Evolutionary conservation across 1,140 invertebrate species (phyloP).

Genomic region (Atta cephalotes): DNA sequence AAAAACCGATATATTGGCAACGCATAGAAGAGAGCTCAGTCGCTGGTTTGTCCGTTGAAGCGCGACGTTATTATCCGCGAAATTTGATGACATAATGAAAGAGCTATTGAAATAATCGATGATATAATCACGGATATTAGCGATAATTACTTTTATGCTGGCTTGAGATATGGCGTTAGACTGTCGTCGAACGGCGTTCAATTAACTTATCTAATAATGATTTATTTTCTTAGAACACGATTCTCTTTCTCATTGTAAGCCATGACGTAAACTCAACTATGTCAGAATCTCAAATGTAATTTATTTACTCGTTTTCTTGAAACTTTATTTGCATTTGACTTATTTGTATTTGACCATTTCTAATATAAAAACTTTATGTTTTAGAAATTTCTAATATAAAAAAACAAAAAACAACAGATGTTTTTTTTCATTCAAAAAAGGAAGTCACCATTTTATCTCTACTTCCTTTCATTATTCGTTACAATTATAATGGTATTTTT

Average conservation of each 20-base stretch:
- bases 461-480: not conserved
- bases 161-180: slow-evolving; percentile 34
- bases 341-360: too few relatives aligned
- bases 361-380: not conserved
- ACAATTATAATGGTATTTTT: slow-evolving; percentile 32
- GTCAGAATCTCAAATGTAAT: slow-evolving; percentile 26
- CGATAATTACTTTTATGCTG: slow-evolving; percentile 50
- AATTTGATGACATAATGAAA: slow-evolving; percentile 60
- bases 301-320: not conserved
- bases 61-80: slow-evolving; percentile 50
- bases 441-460: not conserved
- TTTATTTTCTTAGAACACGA: slow-evolving; percentile 56
- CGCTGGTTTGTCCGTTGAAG: slow-evolving; percentile 26
- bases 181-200: slow-evolving; percentile 43
- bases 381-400: not conserved
- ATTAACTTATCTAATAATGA: slow-evolving; percentile 53
- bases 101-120: slow-evolving; percentile 60
- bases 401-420: not conserved
- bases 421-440: not conserved
- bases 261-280: slow-evolving; percentile 33
- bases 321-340: not conserved
- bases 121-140: slow-evolving; percentile 63
- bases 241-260: slow-evolving; percentile 14
- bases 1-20: slow-evolving; percentile 4
- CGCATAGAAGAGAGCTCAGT: not conserved